phyloP scores from a whole-genome alignment of 37 sponge, comb jelly and placozoan species.

The Sycon ciliatum region DNA sequence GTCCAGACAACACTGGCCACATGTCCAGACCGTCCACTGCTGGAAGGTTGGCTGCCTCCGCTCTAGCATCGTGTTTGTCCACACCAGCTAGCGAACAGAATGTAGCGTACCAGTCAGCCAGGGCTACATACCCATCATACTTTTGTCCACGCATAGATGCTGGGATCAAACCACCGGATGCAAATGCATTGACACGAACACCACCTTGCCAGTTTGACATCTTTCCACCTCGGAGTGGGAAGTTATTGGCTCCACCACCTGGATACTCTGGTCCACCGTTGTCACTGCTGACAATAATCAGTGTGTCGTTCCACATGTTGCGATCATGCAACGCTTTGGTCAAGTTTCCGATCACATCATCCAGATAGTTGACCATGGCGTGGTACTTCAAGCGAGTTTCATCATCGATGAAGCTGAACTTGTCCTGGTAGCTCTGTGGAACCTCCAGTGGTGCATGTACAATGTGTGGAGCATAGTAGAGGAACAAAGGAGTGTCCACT shows the following conservation, averaged over 20 bases:
- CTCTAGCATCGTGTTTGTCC: constrained; percentile 14
- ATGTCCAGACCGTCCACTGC: constrained; percentile 1
- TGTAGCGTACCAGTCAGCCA: constrained; percentile 40
- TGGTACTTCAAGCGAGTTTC: constrained; percentile 22
- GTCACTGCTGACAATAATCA: constrained; percentile 41
- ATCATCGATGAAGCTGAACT: constrained; percentile 31
- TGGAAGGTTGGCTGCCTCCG: constrained; percentile 11
- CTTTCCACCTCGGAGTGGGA: constrained; percentile 42
- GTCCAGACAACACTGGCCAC: constrained; percentile 18
- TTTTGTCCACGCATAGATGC: constrained; percentile 20
- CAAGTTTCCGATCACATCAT: constrained; percentile 28
- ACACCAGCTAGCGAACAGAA: constrained; percentile 33
- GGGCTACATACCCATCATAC: constrained; percentile 24
- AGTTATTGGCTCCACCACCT: constrained; percentile 39
- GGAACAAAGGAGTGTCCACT: constrained; percentile 11
- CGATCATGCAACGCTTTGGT: constrained; percentile 14
- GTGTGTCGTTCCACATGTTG: constrained; percentile 51
- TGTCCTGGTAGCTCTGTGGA: constrained; percentile 28
- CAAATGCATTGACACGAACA: constrained; percentile 49
- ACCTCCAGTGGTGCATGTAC: constrained; percentile 18
- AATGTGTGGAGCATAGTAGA: constrained; percentile 30
- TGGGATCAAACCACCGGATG: constrained; percentile 23
- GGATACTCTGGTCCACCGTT: constrained; percentile 45
- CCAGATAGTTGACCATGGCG: constrained; percentile 41
- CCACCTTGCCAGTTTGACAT: constrained; percentile 36